These are phyloP conservation scores for Dendrocopos noguchii DNA, from an alignment of 2,113 vertebrate genomes.

Conservation along the genomic window DNA sequence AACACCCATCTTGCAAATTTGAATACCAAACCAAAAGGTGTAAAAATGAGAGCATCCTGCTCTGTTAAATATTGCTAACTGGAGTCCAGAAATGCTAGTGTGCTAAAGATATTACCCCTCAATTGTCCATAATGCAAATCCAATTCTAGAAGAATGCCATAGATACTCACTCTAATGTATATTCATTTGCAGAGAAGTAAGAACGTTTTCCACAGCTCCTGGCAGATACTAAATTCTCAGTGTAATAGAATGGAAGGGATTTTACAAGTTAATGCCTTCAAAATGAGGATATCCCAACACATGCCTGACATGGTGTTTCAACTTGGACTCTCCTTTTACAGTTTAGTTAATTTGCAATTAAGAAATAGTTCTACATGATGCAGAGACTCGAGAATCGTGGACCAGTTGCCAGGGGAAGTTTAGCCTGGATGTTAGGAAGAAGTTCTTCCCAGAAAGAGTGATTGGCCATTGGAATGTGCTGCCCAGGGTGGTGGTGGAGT, in stretches of 20 bases:
- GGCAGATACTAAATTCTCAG: not conserved
- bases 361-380: not conserved
- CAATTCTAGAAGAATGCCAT: not conserved
- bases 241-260: not conserved
- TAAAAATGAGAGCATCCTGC: not conserved
- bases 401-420: too few relatives aligned
- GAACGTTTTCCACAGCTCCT: not conserved
- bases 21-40: not conserved
- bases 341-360: not conserved
- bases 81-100: not conserved
- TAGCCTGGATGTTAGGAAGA: too few relatives aligned
- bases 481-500: too few relatives aligned
- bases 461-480: too few relatives aligned
- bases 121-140: conserved; percentile 11
- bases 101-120: not conserved
- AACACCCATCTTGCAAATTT: not conserved
- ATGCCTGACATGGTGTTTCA: not conserved
- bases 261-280: conserved; percentile 1
- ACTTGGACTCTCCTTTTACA: not conserved
- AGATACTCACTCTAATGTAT: not conserved
- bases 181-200: conserved; percentile 18
- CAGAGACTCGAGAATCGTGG: not conserved
- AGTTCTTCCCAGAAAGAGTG: too few relatives aligned
- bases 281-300: not conserved
- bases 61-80: conserved; percentile 16